Base-by-base conservation (phyloP, 1,140 invertebrate species). In the Saccostrea echinata region DNA sequence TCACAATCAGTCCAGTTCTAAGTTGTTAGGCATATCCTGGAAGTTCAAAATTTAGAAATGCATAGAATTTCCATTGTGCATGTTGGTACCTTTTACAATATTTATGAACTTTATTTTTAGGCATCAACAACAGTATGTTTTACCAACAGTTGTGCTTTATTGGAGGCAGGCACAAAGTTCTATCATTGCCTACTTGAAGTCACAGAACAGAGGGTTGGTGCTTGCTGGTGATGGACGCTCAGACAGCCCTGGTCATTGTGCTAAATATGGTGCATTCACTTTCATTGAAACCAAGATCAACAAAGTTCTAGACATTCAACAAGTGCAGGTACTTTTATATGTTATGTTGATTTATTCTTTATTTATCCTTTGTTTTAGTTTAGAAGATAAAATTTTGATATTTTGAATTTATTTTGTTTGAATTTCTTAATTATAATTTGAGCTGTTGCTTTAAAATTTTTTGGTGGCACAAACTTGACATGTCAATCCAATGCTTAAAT, bases 211-310 rank as follows among this genome's bases (percentile, higher is more conserved):
- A 61, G 57, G 57, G 57, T 61, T 61, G 57, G 57, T 61, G 57
- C 57, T 61, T 61, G 57, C 57, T 61, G 16, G 57, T 61, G 57
- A 61, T 61, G 57, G 57, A 61, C 57, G 57, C 57, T 61, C 57
- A 61, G 57, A 61, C 57, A 61, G 57, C 8, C 57, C 57, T 61
- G 57, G 57, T 61, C 57, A 61, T 61, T 61, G 57, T 61, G 57
- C 57, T 13, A 61, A 61, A 61, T 61, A 61, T 61, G 57, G 57
- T 61, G 57, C 57, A 61, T 61, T 61, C 13, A 61, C 57, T 61
- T 61, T 61, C 57, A 61, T 61, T 61, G 57, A 61, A 61, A 61
- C 57, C 57, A 61, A 61, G 57, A 61, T 61, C n/a, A 61, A 61
- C 13, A 61, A 61, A 61, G 57, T 21, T 61, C 57, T 61, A 61